Base-by-base conservation (phyloP, 2,888 invertebrate species). In the Phyllotreta striolata region DNA sequence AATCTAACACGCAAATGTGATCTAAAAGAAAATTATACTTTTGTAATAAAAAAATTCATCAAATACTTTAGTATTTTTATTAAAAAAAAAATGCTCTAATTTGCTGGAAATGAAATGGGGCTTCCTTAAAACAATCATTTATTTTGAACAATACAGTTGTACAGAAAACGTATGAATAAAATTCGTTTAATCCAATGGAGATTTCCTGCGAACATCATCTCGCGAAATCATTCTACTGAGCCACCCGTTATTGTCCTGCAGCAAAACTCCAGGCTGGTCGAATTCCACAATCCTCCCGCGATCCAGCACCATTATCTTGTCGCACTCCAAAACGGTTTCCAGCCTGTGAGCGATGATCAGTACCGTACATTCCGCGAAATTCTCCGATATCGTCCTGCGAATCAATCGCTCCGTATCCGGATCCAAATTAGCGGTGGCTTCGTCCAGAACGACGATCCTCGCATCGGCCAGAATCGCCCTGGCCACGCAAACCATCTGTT, bases 161-260 rank as follows among this genome's bases (percentile, higher is more conserved):
- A n/a, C n/a, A n/a, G n/a, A n/a, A n/a, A n/a, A n/a, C n/a, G n/a
- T n/a, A 24, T 24, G 24, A 24, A n/a, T n/a, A n/a, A n/a, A n/a
- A n/a, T n/a, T n/a, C n/a, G 24, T 24, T 24, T 4, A 24, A 24
- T 24, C 24, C 24, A 24, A 24, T 24, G 2, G 4, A 24, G 24
- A 24, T 24, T 24, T 51, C 37, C 5, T 24, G n/a, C 6, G 35
- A 37, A 37, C 40, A 55, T 55, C 91, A 0, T 89, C 89, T 74
- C 91, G 88, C 47, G 89, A 85, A 0, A 91, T 89, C 72, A 92
- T 81, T n/a, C 85, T 80, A 69, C 87, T 87, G 74, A 92, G 87
- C 62, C 85, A 83, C 0, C 90, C 88, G 1, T 81, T 81, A 69
- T 83, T 81, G 72, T 86, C 84, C 12, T 85, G 83, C 60, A 92